Percentiles rank a stretch among this genome's conserved stretches.
phyloP scores from a whole-genome alignment of 2,113 vertebrate species.

The Synodontis membranacea region DNA sequence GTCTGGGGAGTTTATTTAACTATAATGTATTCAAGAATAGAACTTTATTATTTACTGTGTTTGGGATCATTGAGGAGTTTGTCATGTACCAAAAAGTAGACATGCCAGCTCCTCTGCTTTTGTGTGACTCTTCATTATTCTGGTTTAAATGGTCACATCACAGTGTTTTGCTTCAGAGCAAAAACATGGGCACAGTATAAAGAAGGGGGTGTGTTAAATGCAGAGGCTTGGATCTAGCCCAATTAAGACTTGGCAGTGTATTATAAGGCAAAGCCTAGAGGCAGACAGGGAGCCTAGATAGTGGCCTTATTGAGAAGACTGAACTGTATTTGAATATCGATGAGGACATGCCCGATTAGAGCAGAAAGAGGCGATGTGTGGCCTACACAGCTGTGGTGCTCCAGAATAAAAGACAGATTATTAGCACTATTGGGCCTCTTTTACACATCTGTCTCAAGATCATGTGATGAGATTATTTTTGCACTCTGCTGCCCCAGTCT shows the following conservation, averaged over 20 bases:
- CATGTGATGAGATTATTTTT: slow-evolving; percentile 71
- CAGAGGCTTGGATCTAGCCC: slow-evolving; percentile 55
- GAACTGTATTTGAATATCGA: slow-evolving; percentile 66
- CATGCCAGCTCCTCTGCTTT: background rate
- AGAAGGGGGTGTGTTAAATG: slow-evolving; percentile 23
- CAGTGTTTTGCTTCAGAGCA: slow-evolving; percentile 58
- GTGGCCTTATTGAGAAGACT: slow-evolving; percentile 62
- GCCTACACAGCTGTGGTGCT: slow-evolving; percentile 71
- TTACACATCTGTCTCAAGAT: slow-evolving; percentile 72
- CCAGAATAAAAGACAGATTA: slow-evolving; percentile 74
- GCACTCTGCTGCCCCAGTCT: slow-evolving; percentile 60
- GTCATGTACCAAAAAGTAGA: slow-evolving; percentile 9
- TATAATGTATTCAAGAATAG: background rate
- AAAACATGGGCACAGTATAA: slow-evolving; percentile 37
- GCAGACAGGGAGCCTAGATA: slow-evolving; percentile 59
- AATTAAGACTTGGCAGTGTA: slow-evolving; percentile 68
- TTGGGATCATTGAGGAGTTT: background rate
- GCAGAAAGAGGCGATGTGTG: slow-evolving; percentile 65
- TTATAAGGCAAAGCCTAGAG: slow-evolving; percentile 44
- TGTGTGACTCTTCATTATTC: slow-evolving; percentile 26
- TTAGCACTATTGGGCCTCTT: slow-evolving; percentile 49
- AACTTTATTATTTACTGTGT: background rate
- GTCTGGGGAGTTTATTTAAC: slow-evolving; percentile 14
- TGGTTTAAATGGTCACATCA: slow-evolving; percentile 33
- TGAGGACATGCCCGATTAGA: slow-evolving; percentile 14